Percentiles rank a stretch among this genome's conserved stretches.
Evolutionary conservation across 2,888 invertebrate genomes (phyloP).

Genomic region (Yponomeuta evonymella): DNA sequence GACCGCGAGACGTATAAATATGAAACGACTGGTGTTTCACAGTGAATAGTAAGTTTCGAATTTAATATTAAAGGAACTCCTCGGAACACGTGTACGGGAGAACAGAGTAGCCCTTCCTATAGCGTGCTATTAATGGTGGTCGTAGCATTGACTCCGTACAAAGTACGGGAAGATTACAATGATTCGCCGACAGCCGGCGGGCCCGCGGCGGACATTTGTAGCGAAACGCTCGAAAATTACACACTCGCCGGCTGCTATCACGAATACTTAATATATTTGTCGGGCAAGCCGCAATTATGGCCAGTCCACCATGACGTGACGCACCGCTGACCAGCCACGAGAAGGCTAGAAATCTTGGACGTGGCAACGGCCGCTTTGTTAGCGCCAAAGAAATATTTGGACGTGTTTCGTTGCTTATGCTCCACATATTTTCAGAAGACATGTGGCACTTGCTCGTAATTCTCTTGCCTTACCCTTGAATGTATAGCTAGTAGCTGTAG

Average conservation of each 20-base stretch:
- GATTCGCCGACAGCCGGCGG: constrained; percentile 2
- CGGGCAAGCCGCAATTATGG: constrained; percentile 51
- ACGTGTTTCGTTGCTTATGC: constrained; percentile 19
- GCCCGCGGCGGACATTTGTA: constrained; percentile 36
- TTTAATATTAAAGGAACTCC: not conserved
- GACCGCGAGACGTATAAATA: too few relatives aligned
- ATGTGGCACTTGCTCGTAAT: too few relatives aligned
- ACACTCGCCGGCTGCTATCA: constrained; percentile 48
- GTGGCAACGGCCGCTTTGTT: constrained; percentile 27
- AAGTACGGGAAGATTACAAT: constrained; percentile 8
- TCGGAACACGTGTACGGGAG: not conserved
- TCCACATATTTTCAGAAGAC: not conserved
- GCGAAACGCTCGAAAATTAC: constrained; percentile 54
- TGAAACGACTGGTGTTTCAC: too few relatives aligned
- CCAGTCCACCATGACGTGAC: constrained; percentile 53
- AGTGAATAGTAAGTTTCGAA: too few relatives aligned
- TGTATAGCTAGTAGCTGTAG: too few relatives aligned
- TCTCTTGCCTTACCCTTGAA: too few relatives aligned
- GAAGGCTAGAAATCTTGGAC: constrained; percentile 29
- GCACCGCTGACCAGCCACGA: constrained; percentile 38
- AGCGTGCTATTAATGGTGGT: not conserved
- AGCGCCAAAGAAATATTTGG: not conserved
- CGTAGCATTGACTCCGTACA: not conserved
- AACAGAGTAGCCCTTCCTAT: not conserved
- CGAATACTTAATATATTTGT: constrained; percentile 55